Conservation (phyloP, 2,888 invertebrate species). For the Nemotelus nigrinus region DNA sequence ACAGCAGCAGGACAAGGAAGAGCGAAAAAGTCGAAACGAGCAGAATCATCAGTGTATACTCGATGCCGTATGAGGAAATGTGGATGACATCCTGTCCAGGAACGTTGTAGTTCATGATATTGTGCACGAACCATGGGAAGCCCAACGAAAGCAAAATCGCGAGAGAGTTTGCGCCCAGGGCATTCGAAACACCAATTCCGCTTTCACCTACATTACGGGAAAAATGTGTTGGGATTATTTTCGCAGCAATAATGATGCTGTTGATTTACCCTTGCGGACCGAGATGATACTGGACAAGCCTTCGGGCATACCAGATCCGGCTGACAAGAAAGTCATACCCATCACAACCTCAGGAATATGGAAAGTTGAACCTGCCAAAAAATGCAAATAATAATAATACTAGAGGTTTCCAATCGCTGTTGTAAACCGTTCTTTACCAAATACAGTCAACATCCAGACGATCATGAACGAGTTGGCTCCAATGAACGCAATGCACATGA, state of each 20-base stretch:
- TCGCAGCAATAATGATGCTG: neutral
- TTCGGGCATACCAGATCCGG: constrained; percentile 89
- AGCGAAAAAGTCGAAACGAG: constrained; percentile 78
- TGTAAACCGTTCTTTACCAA: constrained; percentile 70
- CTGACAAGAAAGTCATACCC: constrained; percentile 91
- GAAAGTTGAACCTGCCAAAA: constrained; percentile 73
- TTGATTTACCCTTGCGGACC: constrained; percentile 77
- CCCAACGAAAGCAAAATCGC: constrained; percentile 86
- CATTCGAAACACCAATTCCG: constrained; percentile 88
- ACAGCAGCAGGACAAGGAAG: constrained; percentile 74
- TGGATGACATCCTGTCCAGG: constrained; percentile 65
- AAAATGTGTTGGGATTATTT: neutral
- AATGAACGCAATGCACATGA: constrained; percentile 89
- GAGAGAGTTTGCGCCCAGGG: constrained; percentile 85
- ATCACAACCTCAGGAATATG: constrained; percentile 87
- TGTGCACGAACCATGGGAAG: constrained; percentile 85
- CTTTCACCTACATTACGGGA: constrained; percentile 74
- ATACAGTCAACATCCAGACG: constrained; percentile 90
- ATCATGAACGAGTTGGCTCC: constrained; percentile 85
- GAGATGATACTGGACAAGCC: constrained; percentile 84
- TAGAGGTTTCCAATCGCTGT: constrained; percentile 7
- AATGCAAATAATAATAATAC: neutral
- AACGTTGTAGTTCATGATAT: constrained; percentile 68
- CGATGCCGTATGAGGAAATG: constrained; percentile 82
- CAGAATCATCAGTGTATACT: constrained; percentile 82